phyloP scores from a whole-genome alignment of 2,113 vertebrate genomes.

The Willisornis vidua region DNA sequence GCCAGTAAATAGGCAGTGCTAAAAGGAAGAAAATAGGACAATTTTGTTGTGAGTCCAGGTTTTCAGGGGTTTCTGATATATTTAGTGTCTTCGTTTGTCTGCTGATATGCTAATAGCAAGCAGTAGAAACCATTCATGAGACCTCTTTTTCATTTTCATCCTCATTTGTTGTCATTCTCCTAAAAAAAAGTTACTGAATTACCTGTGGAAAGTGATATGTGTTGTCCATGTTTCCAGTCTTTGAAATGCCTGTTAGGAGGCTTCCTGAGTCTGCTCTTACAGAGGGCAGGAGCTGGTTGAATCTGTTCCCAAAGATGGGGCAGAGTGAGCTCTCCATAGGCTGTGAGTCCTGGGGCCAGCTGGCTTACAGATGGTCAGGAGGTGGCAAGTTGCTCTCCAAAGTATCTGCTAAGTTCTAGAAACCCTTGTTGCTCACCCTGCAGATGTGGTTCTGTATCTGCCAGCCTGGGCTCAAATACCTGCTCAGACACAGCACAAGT shows the following conservation, averaged over 20 bases:
- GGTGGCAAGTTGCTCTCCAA: not conserved
- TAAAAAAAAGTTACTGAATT: not conserved
- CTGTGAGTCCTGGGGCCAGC: not conserved
- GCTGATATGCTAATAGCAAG: not conserved
- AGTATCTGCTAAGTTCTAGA: not conserved
- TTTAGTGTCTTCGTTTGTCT: conserved; percentile 33
- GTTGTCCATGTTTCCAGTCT: conserved; percentile 31
- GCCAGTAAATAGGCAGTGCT: not conserved
- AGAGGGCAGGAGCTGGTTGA: not conserved
- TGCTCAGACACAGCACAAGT: not conserved
- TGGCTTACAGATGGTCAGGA: not conserved
- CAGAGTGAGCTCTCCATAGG: not conserved
- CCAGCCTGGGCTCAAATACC: not conserved
- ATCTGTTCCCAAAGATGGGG: not conserved
- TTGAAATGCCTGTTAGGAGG: conserved; percentile 4
- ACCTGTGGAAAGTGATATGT: conserved; percentile 1
- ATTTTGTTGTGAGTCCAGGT: not conserved
- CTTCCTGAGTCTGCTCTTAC: not conserved
- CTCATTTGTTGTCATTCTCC: conserved; percentile 24
- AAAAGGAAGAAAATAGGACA: not conserved
- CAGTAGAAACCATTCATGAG: not conserved
- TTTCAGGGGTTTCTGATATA: not conserved
- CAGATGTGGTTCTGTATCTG: not conserved
- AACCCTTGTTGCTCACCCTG: not conserved
- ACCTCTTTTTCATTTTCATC: conserved; percentile 37